phyloP scores from a whole-genome alignment of 1,140 invertebrate species.

The Drosophila sproati region DNA sequence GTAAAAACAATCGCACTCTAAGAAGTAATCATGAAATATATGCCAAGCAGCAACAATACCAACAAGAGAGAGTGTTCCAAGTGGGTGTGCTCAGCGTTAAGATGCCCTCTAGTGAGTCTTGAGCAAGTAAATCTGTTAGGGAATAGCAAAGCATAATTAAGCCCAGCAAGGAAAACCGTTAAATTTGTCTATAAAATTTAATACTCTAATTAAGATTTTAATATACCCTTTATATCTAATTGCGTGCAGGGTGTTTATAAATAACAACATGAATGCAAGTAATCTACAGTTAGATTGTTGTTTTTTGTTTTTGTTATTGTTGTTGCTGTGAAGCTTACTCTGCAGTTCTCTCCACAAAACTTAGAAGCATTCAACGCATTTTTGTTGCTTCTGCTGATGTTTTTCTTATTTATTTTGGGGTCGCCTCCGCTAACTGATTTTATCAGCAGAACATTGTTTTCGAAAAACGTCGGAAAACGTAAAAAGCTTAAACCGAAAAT shows the following conservation, averaged over 20 bases:
- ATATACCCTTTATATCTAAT: neutral
- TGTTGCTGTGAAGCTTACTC: neutral
- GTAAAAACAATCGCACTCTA: conserved; percentile 34
- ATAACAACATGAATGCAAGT: conserved; percentile 29
- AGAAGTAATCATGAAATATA: conserved; percentile 34
- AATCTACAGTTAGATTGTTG: conserved; percentile 46
- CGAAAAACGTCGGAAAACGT: conserved; percentile 14
- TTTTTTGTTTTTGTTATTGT: neutral
- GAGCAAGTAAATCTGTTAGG: no score
- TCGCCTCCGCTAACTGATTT: conserved; percentile 42
- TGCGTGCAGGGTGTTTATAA: neutral
- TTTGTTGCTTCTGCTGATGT: neutral
- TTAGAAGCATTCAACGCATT: conserved; percentile 29
- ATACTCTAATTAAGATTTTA: no score
- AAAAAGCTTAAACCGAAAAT: conserved; percentile 19
- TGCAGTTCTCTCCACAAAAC: neutral
- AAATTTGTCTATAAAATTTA: no score
- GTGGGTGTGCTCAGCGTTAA: neutral
- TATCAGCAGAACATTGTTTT: conserved; percentile 45
- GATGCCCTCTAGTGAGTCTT: neutral
- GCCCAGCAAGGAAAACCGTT: no score
- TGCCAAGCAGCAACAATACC: conserved; percentile 6
- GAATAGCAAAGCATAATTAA: no score
- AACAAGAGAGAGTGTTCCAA: neutral
- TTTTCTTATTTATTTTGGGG: conserved; percentile 7